phyloP scores from a whole-genome alignment of 2,113 vertebrate species.

The Daubentonia madagascariensis region DNA sequence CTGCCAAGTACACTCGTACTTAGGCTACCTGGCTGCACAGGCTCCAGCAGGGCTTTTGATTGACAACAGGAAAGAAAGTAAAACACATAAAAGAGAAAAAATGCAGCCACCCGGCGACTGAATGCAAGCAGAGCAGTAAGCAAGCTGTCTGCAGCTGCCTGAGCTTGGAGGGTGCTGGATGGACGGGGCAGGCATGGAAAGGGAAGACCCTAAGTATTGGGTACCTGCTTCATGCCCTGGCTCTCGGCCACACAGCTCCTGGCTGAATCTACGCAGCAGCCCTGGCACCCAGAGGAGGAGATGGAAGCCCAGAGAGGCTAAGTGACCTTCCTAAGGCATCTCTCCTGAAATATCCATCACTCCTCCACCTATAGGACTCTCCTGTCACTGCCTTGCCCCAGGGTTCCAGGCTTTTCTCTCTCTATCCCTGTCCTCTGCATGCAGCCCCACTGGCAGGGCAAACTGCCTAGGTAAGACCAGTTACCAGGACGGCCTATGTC shows the following conservation, averaged over 20 bases:
- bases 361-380: background rate
- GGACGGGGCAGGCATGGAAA: background rate
- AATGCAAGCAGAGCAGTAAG: background rate
- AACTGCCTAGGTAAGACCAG: background rate
- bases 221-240: background rate
- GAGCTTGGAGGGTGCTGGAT: background rate
- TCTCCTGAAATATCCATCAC: background rate
- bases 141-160: background rate
- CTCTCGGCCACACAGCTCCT: background rate
- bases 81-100: slow-evolving; percentile 38
- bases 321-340: background rate
- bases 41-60: background rate
- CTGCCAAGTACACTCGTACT: background rate
- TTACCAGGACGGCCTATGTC: background rate
- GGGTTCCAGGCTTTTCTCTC: background rate
- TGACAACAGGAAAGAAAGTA: slow-evolving; percentile 61
- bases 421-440: background rate
- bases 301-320: background rate
- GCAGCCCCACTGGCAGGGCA: background rate
- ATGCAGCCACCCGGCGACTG: background rate
- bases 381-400: background rate
- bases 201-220: background rate
- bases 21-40: background rate
- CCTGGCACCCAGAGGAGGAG: background rate
- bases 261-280: background rate